Evolutionary conservation across 2,113 vertebrate genomes (phyloP), one percentile per base, ranked within the genome.

Genomic region (Nothobranchius kuhntae): DNA sequence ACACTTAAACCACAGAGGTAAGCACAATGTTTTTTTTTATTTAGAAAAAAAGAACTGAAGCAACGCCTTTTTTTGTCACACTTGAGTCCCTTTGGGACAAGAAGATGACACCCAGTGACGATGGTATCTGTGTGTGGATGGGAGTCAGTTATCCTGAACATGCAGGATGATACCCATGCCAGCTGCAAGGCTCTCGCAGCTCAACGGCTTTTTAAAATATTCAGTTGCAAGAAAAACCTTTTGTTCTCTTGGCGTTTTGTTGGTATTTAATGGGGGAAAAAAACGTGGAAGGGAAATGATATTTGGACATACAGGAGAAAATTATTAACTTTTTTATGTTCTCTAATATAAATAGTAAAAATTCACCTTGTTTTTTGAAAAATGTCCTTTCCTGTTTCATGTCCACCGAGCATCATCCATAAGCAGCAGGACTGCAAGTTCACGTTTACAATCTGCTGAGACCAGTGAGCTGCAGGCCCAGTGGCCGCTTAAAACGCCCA

Each of bases 121-220:
- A 77, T 61, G 77, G 73, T 68, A 52, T 70, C 71, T 30, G 14
- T 21, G 71, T 61, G 76, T 70, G 53, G 54, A 71, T 73, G 74
- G 60, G 78, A 77, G 71, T 74, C 73, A 70, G 73, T 77, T 74
- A 65, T 72, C 75, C 46, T 55, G 68, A 65, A 73, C 61, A 56
- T 58, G 60, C 38, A 61, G 52, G 26, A 64, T 60, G 76, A 79
- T 59, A 86, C 11, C 52, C 54, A 73, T 73, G 75, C 77, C 87
- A 84, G 64, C 79, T 81, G 84, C 59, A 72, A 42, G 60, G 55
- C 73, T 79, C 53, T 24, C 46, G 7, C 17, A 0, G 69, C 71
- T 72, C 74, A 86, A 81, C n/a, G 3, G 51, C 76, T 66, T 71
- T 89, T 82, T 86, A 48, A 84, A 82, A 87, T 79, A 84, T 85